phyloP scores from a whole-genome alignment of 2,888 invertebrate species.

The Folsomia manolachei region DNA sequence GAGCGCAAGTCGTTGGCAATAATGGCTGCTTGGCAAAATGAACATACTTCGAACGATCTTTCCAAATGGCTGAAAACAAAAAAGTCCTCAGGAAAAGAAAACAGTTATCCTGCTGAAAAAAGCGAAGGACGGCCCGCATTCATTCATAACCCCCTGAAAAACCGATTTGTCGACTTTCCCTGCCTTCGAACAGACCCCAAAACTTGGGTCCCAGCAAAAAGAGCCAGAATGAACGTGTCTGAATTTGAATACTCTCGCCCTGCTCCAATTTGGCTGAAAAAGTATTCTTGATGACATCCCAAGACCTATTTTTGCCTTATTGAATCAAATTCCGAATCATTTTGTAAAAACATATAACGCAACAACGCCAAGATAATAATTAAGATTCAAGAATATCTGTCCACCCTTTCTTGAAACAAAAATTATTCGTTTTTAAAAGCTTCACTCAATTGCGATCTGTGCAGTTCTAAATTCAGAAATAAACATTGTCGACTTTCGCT shows the following conservation, averaged over 20 bases:
- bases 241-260: slow-evolving; percentile 39
- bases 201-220: slow-evolving; percentile 42
- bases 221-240: slow-evolving; percentile 9
- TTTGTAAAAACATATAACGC: too few species aligned
- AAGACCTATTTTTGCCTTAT: too few species aligned
- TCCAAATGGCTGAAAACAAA: slow-evolving; percentile 41
- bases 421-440: too few species aligned
- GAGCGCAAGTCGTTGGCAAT: not conserved
- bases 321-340: too few species aligned
- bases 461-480: too few species aligned
- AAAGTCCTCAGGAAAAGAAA: not conserved
- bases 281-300: slow-evolving; percentile 32
- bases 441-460: too few species aligned
- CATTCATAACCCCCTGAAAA: slow-evolving; percentile 12
- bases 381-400: too few species aligned
- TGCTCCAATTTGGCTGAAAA: slow-evolving; percentile 46
- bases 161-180: slow-evolving; percentile 40
- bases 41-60: slow-evolving; percentile 24
- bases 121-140: not conserved
- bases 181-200: slow-evolving; percentile 37
- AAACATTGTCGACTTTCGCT: too few species aligned
- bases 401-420: too few species aligned
- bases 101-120: not conserved
- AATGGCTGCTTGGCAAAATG: not conserved
- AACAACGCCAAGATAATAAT: too few species aligned